Evolutionary conservation across 1,140 invertebrate genomes (phyloP).

Genomic region (Drosophila pectinifera): DNA sequence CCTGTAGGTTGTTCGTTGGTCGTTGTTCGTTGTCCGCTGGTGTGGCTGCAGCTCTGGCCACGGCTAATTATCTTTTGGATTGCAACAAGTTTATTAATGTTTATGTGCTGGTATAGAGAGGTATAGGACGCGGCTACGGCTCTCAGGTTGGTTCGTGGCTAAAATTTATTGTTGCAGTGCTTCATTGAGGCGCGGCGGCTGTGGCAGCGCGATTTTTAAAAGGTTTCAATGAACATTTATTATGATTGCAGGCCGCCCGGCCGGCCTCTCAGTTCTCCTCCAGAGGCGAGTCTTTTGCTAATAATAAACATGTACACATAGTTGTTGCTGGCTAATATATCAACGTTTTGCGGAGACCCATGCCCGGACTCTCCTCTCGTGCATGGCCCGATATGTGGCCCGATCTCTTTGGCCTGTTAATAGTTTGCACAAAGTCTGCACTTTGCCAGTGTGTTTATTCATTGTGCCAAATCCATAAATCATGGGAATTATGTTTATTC

Average conservation of each 20-base stretch:
- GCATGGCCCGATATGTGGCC: constrained; percentile 23
- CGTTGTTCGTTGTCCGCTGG: constrained; percentile 21
- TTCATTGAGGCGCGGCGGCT: constrained; percentile 72
- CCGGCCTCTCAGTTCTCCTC: constrained; percentile 8
- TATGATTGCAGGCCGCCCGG: constrained; percentile 70
- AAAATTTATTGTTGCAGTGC: constrained; percentile 80
- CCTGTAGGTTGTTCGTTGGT: constrained; percentile 29
- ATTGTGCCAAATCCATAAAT: constrained; percentile 70
- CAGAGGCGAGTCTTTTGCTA: constrained; percentile 28
- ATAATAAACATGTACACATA: constrained; percentile 61
- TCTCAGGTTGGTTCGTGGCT: constrained; percentile 52
- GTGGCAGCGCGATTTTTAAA: constrained; percentile 75
- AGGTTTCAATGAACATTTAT: constrained; percentile 84
- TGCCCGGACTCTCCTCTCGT: constrained; percentile 1
- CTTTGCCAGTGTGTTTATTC: constrained; percentile 45
- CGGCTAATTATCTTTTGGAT: constrained; percentile 82
- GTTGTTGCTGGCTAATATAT: constrained; percentile 64
- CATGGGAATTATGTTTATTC: constrained; percentile 57
- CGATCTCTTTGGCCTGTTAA: constrained; percentile 32
- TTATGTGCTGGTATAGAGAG: constrained; percentile 58
- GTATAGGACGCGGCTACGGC: background rate
- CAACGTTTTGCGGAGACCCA: constrained; percentile 37
- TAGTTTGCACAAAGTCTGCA: constrained; percentile 56
- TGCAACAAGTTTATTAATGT: constrained; percentile 84
- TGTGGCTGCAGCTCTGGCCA: constrained; percentile 63